Conservation (phyloP, 1,140 invertebrate species). For the Musca domestica region DNA sequence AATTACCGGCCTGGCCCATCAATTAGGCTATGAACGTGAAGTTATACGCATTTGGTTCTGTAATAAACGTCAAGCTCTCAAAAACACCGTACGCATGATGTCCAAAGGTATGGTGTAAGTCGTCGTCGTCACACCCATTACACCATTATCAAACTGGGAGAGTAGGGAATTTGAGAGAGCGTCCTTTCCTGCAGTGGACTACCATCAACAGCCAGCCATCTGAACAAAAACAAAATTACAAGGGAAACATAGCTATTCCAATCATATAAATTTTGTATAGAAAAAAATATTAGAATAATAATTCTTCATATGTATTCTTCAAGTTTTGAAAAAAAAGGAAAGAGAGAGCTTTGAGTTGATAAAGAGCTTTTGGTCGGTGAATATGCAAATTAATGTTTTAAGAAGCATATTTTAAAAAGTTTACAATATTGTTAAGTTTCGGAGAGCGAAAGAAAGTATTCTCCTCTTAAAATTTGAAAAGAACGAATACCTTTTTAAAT, state of each 20-base stretch:
- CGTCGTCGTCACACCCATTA: not conserved
- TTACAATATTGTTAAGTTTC: too few species aligned
- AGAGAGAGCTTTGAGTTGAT: not conserved
- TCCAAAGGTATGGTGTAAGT: conserved; percentile 69
- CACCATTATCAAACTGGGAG: not conserved
- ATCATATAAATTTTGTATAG: not conserved
- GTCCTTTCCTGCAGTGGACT: not conserved
- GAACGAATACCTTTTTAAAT: too few species aligned
- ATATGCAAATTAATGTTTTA: too few species aligned
- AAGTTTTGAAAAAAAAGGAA: not conserved
- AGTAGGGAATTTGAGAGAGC: not conserved
- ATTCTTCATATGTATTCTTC: too few species aligned
- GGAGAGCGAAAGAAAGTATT: too few species aligned
- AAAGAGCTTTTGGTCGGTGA: too few species aligned
- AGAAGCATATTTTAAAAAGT: too few species aligned
- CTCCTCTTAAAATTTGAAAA: too few species aligned
- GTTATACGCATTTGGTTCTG: conserved; percentile 99
- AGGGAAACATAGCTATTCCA: not conserved
- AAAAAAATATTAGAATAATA: not conserved
- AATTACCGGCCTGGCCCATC: conserved; percentile 91
- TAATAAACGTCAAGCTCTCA: conserved; percentile 95
- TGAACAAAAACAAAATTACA: not conserved
- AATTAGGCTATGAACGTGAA: conserved; percentile 94
- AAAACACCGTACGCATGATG: conserved; percentile 92
- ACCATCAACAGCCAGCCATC: not conserved